phyloP scores from a whole-genome alignment of 30 jellyfish, hydroid and myxozoan genomes.

The Clytia hemisphaerica region DNA sequence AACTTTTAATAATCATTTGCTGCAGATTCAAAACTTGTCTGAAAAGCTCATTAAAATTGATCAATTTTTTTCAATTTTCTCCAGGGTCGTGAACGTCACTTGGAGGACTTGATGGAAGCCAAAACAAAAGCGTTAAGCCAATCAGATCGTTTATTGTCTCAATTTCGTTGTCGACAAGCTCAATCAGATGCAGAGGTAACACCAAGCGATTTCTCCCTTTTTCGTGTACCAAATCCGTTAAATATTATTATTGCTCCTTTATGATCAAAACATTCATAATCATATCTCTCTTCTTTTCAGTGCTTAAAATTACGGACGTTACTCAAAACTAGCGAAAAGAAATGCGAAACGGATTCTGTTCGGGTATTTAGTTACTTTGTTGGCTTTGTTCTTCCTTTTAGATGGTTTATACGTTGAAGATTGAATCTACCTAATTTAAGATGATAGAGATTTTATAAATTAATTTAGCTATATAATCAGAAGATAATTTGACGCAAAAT shows the following conservation, averaged over 20 bases:
- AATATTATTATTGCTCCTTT: too few relatives aligned
- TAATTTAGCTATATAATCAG: too few relatives aligned
- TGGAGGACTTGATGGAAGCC: slow-evolving; percentile 63
- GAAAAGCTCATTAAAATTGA: too few relatives aligned
- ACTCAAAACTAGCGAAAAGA: slow-evolving; percentile 46
- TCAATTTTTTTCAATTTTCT: neutral
- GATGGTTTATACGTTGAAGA: too few relatives aligned
- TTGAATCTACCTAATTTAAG: too few relatives aligned
- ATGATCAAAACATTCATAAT: too few relatives aligned
- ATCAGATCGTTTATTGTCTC: slow-evolving; percentile 75
- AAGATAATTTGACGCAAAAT: too few relatives aligned
- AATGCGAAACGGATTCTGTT: slow-evolving; percentile 31
- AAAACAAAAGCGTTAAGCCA: slow-evolving; percentile 65
- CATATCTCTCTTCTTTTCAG: slow-evolving; percentile 7
- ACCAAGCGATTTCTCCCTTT: too few relatives aligned
- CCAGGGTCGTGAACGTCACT: slow-evolving; percentile 58
- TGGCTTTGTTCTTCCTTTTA: neutral
- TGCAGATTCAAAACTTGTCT: neutral
- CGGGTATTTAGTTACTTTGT: slow-evolving; percentile 17
- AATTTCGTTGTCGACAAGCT: slow-evolving; percentile 80
- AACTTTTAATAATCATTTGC: neutral
- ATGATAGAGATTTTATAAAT: too few relatives aligned
- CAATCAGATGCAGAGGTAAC: slow-evolving; percentile 96
- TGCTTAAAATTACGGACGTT: slow-evolving; percentile 64
- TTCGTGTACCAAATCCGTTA: too few relatives aligned